A percentile compares a stretch with the other conserved stretches of the same genome.
These are phyloP conservation scores for Aricia artaxerxes DNA, from an alignment of 2,888 invertebrate genomes.

Conservation along the genomic window DNA sequence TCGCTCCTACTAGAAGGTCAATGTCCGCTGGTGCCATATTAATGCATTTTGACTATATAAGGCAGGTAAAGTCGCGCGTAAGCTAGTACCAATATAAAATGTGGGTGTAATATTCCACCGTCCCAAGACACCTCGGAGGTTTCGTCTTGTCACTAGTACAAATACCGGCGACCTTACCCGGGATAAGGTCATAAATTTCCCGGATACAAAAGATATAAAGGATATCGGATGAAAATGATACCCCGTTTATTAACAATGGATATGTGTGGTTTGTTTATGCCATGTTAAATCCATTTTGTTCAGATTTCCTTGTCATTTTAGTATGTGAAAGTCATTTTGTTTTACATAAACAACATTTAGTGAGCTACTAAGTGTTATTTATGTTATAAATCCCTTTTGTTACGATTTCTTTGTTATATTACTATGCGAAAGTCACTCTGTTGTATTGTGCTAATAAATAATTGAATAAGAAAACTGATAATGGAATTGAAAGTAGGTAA, in stretches of 20 bases:
- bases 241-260: conserved; percentile 24
- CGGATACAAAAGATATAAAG: conserved; percentile 30
- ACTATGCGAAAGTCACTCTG: too few species aligned
- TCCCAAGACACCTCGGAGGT: conserved; percentile 13
- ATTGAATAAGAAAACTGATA: too few species aligned
- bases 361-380: not conserved
- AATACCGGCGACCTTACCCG: conserved; percentile 19
- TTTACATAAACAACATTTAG: too few species aligned
- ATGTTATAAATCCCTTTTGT: not conserved
- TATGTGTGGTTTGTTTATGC: not conserved
- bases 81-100: not conserved
- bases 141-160: conserved; percentile 25
- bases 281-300: not conserved
- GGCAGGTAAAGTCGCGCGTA: too few species aligned
- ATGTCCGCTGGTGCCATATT: too few species aligned
- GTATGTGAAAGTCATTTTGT: too few species aligned
- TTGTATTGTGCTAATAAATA: too few species aligned
- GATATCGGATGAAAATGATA: conserved; percentile 29
- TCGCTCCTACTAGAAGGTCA: too few species aligned
- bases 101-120: not conserved
- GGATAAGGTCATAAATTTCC: conserved; percentile 21
- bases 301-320: not conserved
- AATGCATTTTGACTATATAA: too few species aligned
- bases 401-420: too few species aligned
- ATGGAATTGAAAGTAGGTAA: too few species aligned